Evolutionary conservation across 2,888 invertebrate genomes (phyloP), one percentile per base, ranked within the genome.

Genomic region (Schizaphis graminum): DNA sequence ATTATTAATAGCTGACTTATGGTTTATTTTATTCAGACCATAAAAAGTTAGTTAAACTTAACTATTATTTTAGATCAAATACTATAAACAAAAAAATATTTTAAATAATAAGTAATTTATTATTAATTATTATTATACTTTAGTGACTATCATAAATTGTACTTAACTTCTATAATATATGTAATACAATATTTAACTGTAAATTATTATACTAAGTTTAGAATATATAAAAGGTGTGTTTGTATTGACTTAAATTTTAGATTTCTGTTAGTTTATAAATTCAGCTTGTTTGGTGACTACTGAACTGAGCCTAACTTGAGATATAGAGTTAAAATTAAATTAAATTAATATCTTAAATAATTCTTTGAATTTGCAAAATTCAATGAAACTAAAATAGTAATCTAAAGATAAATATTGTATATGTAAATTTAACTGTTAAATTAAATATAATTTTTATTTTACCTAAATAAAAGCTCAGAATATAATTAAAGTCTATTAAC

Each of bases 51-150:
- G 0, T 44, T 91, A 21, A 21, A 53, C 41, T 41, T 24, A 67
- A 88, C 35, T 67, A 88, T 92, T 4, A 92, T 53, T 92, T 41
- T 41, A 67, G 88, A 88, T 88, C 88, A 89, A 88, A 88, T 77
- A n/a, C 35, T 35, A 41, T 88, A 87, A 67, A 67, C 35, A 88
- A n/a, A 87, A 57, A 53, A 57, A 41, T 24, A 0, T 41, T 53
- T 8, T 84, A 91, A 26, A 1, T 57, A 61, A 7, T 35, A 92
- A n/a, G 57, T 90, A 67, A 57, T 91, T 91, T 16, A 89, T 61
- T 47, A 53, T 56, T 84, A 67, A 67, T 90, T 67, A 35, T 67
- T n/a, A 90, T 49, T 61, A 61, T 88, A 41, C 49, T 28, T 5
- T 92, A 88, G 88, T 87, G 21, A 35, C 24, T 53, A 87, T 49